These are phyloP conservation scores for Camptogramma bilineatum DNA, from an alignment of 2,888 invertebrate species.

Conservation along the genomic window DNA sequence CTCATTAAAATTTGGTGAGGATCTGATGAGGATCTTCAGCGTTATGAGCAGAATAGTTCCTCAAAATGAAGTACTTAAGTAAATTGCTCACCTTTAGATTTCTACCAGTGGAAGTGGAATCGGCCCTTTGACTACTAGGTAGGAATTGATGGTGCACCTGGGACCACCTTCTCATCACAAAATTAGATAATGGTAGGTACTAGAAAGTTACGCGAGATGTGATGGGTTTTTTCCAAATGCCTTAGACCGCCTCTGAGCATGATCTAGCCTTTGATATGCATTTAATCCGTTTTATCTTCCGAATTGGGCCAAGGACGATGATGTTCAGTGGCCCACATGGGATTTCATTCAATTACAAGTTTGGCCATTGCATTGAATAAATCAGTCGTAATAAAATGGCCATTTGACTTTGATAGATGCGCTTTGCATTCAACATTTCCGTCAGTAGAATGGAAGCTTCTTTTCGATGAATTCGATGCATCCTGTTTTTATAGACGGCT, in stretches of 20 bases:
- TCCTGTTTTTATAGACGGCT: not conserved
- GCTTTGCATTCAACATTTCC: conserved; percentile 22
- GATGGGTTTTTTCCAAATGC: not conserved
- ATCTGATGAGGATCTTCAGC: no score
- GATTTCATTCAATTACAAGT: conserved; percentile 70
- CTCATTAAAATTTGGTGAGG: no score
- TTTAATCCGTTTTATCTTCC: conserved; percentile 58
- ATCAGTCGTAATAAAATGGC: conserved; percentile 25
- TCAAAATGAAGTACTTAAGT: no score
- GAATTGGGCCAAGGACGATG: conserved; percentile 70
- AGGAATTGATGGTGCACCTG: no score
- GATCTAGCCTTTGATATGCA: conserved; percentile 59
- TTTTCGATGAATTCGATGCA: conserved; percentile 13
- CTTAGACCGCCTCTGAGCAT: conserved; percentile 39
- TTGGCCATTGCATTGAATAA: conserved; percentile 31
- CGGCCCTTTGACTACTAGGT: no score
- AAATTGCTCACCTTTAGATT: no score
- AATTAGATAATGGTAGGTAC: no score
- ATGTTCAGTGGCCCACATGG: conserved; percentile 56
- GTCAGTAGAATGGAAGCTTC: not conserved
- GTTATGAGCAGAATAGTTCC: no score
- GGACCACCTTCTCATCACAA: no score
- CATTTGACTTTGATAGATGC: conserved; percentile 25
- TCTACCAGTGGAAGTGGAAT: no score
- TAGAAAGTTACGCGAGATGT: not conserved